Evolutionary conservation across 2,797 vertebrate genomes (phyloP), one percentile per base, ranked within the genome.

Genomic region (Bovichtus diacanthus): DNA sequence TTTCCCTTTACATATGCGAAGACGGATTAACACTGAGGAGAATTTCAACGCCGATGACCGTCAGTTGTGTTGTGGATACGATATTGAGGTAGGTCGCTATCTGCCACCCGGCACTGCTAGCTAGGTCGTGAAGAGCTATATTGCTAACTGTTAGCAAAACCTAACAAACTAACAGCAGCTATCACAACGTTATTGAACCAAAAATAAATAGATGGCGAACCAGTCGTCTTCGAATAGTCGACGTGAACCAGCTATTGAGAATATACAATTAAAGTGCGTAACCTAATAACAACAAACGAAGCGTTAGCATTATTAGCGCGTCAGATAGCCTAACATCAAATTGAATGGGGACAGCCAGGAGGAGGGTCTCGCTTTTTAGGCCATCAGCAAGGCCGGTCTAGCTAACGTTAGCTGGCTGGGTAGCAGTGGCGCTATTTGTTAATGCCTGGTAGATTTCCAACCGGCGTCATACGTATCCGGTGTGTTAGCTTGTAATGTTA

Each of bases 71-170:
- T 82, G 78, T 61, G 86, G 76, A 81, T 53, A 61, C 74, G 65
- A 76, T 77, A 74, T 31, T 29, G 59, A 90, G 92, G 90, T 94
- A 91, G 70, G 90, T 90, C 51, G 65, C 63, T 58, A 9, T 86
- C 53, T 16, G 50, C 74, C 75, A 79, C 63, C 85, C 70, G 66
- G 76, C 69, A 44, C 59, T 10, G 47, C 54, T 67, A 70, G 59
- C 74, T 47, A 12, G 31, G 29, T 25, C 31, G 29, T 39, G 47
- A 34, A 13, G 7, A 34, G 68, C 70, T 74, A 69, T 4, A 18
- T 25, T 54, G 88, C 87, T 88, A 90, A 65, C 70, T 67, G 63
- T 56, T 82, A 85, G 67, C 81, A 58, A 23, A 58, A 47, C 34
- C n/a, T 31, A 11, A 19, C 6, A 3, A 21, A 34, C 34, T 51